Percentiles rank a stretch among this genome's conserved stretches.
phyloP scores from a whole-genome alignment of 2,888 invertebrate genomes.

The Eremobia ochroleuca region DNA sequence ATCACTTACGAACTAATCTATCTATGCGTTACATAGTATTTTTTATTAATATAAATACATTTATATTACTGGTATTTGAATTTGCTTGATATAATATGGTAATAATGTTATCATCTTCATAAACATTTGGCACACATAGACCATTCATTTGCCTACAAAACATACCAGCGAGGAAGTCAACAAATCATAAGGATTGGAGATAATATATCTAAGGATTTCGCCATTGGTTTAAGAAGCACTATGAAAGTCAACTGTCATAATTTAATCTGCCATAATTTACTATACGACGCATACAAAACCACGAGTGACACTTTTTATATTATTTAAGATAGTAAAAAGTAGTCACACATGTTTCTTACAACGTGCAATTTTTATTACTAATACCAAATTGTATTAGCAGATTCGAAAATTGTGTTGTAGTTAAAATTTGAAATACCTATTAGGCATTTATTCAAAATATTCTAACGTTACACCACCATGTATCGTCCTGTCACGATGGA shows the following conservation, averaged over 20 bases:
- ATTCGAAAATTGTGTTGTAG: conserved; percentile 29
- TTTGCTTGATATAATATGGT: conserved; percentile 79
- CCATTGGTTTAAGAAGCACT: conserved; percentile 63
- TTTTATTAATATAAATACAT: conserved; percentile 82
- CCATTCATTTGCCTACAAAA: conserved; percentile 70
- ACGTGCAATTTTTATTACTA: conserved; percentile 18
- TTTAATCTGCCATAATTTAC: conserved; percentile 15
- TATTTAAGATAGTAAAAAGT: conserved; percentile 1
- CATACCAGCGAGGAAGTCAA: conserved; percentile 62
- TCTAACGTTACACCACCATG: conserved; percentile 18
- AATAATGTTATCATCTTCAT: conserved; percentile 74
- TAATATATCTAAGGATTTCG: conserved; percentile 61
- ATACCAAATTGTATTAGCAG: conserved; percentile 33
- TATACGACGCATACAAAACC: background rate
- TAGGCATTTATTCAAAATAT: conserved; percentile 62
- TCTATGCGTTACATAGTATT: conserved; percentile 82
- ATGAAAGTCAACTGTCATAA: conserved; percentile 26
- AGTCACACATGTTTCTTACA: conserved; percentile 5
- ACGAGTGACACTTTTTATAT: background rate
- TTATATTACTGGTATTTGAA: conserved; percentile 83
- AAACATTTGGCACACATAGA: conserved; percentile 87
- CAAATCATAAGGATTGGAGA: conserved; percentile 49
- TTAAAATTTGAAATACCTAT: conserved; percentile 54
- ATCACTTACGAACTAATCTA: conserved; percentile 88
- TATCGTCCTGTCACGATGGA: conserved; percentile 38